phyloP scores from a whole-genome alignment of 2,113 vertebrate species.

The Phodopus roborovskii region DNA sequence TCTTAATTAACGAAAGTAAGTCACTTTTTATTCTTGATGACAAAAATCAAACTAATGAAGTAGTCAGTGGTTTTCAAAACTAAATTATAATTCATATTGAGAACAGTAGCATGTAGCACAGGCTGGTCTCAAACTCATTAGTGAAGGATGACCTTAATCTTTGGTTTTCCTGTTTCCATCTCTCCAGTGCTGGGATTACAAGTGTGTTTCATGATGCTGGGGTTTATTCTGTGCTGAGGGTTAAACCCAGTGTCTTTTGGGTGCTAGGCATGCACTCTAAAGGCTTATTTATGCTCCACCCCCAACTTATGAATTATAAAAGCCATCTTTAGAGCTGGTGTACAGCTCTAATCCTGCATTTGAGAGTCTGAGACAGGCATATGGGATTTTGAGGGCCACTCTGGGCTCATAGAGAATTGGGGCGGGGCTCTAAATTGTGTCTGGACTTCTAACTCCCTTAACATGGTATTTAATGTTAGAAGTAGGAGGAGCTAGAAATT shows the following conservation, averaged over 20 bases:
- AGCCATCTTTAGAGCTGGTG: not conserved
- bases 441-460: not conserved
- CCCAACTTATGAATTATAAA: not conserved
- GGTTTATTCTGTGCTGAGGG: not conserved
- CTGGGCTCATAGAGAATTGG: too few species aligned
- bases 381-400: not conserved
- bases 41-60: conserved; percentile 53
- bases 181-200: not conserved
- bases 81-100: not conserved
- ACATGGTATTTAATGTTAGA: conserved; percentile 51
- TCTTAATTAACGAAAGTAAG: not conserved
- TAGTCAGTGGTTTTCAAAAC: conserved; percentile 26
- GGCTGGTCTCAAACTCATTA: not conserved
- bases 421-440: not conserved
- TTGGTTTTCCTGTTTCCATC: not conserved
- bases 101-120: not conserved
- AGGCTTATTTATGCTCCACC: not conserved
- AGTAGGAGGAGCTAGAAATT: conserved; percentile 33
- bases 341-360: not conserved
- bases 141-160: not conserved
- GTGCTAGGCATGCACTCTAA: not conserved
- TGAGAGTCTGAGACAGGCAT: not conserved
- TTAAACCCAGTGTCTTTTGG: not conserved
- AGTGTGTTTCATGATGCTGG: too few species aligned
- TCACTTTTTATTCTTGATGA: conserved; percentile 33